Conservation (phyloP, 1,140 invertebrate species). For the Ceratina australensis region DNA sequence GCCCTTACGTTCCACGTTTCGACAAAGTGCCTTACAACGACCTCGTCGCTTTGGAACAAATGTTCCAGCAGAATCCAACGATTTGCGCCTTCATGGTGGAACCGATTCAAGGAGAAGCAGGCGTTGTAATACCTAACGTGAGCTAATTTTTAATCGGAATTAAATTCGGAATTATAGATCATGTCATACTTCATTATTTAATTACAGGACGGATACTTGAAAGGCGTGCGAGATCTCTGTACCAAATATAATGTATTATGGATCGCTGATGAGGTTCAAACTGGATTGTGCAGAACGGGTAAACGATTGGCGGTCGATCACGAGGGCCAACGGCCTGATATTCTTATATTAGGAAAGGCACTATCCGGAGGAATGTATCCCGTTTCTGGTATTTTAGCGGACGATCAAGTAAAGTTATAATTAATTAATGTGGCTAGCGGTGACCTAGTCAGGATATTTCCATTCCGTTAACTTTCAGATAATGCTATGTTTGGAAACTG, state of each 20-base stretch:
- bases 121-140: constrained; percentile 85
- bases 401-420: constrained; percentile 81
- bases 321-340: constrained; percentile 89
- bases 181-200: too few species aligned
- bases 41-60: constrained; percentile 83
- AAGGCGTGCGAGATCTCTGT: constrained; percentile 93
- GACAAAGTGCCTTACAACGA: constrained; percentile 88
- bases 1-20: constrained; percentile 90
- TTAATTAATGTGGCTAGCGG: too few species aligned
- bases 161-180: not conserved
- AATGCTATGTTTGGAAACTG: constrained; percentile 88
- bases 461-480: constrained; percentile 73
- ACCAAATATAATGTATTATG: constrained; percentile 96
- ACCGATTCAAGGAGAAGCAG: constrained; percentile 91
- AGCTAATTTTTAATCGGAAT: constrained; percentile 1
- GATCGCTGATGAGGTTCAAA: constrained; percentile 99
- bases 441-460: too few species aligned
- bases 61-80: constrained; percentile 78
- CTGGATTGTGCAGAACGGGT: constrained; percentile 94
- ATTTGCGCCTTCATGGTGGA: constrained; percentile 90
- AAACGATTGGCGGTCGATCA: constrained; percentile 93
- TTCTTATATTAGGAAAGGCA: constrained; percentile 89
- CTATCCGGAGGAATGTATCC: constrained; percentile 91
- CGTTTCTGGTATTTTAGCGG: constrained; percentile 87
- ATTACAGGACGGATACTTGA: constrained; percentile 89